Evolutionary conservation across 2,888 invertebrate genomes (phyloP).

Genomic region (Scaptomyza flava): DNA sequence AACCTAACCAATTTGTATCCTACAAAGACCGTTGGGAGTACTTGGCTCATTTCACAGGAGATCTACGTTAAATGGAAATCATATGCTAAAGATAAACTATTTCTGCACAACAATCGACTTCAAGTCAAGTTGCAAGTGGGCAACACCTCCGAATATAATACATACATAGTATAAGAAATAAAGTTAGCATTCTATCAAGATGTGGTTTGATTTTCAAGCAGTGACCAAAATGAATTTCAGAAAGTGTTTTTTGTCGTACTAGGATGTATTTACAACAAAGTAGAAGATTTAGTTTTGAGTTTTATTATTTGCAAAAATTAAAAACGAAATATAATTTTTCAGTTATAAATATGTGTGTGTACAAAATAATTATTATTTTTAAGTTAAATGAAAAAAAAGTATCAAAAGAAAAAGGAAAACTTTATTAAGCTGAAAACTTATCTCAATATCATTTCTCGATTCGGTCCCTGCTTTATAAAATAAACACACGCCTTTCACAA

Average conservation of each 20-base stretch:
- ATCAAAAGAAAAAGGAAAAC: not conserved
- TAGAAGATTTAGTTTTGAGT: conserved; percentile 43
- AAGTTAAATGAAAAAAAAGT: conserved; percentile 38
- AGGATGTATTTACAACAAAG: conserved; percentile 15
- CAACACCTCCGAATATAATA: not conserved
- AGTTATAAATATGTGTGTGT: conserved; percentile 33
- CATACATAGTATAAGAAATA: not conserved
- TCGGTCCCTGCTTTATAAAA: conserved; percentile 29
- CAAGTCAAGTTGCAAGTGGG: not conserved
- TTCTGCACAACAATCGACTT: conserved; percentile 59
- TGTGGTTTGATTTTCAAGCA: not conserved
- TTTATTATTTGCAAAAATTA: conserved; percentile 41
- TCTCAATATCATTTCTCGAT: conserved; percentile 24
- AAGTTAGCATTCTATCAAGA: not conserved
- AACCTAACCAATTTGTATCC: conserved; percentile 85
- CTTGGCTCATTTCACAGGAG: conserved; percentile 53
- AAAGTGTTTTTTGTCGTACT: not conserved
- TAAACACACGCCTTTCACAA: conserved; percentile 23
- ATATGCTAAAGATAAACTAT: conserved; percentile 32
- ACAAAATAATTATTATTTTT: conserved; percentile 43
- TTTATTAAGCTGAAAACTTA: not conserved
- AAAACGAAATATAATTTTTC: conserved; percentile 41
- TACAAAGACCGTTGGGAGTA: conserved; percentile 81
- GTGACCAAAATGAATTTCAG: conserved; percentile 22
- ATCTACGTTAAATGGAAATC: conserved; percentile 57